Evolutionary conservation across 2,888 invertebrate genomes (phyloP).

Genomic region (Lasioglossum villosulum): DNA sequence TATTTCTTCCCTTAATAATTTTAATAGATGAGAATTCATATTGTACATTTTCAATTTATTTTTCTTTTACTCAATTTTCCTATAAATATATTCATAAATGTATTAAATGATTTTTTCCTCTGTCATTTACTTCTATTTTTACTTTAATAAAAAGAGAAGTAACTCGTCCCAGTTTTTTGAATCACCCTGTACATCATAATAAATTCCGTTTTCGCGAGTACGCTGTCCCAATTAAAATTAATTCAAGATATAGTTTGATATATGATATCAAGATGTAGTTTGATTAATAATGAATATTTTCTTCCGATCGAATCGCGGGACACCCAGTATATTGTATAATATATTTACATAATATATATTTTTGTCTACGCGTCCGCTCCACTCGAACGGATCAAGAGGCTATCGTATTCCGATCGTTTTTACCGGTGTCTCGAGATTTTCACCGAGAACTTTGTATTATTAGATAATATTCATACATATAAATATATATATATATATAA

Average conservation of each 20-base stretch:
- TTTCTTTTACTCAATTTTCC: no score
- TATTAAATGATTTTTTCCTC: no score
- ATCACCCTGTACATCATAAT: background rate
- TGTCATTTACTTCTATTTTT: no score
- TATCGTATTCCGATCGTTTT: conserved; percentile 51
- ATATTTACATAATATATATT: conserved; percentile 47
- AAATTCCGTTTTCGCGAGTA: background rate
- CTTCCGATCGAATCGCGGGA: background rate
- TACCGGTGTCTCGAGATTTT: conserved; percentile 49
- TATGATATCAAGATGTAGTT: background rate
- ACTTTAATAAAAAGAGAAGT: no score
- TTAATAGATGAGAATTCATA: no score
- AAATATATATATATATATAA: conserved; percentile 22
- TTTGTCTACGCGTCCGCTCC: conserved; percentile 54
- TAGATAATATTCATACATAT: conserved; percentile 30
- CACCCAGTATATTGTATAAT: conserved; percentile 29
- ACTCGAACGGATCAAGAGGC: conserved; percentile 25
- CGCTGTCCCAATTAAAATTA: background rate
- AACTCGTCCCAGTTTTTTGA: no score
- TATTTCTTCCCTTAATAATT: no score
- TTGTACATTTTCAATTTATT: no score
- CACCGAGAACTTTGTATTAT: conserved; percentile 49
- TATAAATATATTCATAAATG: no score
- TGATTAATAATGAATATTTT: no score
- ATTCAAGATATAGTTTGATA: background rate